Conservation (phyloP, 2,797 vertebrate genomes). For the Liasis olivaceus region DNA sequence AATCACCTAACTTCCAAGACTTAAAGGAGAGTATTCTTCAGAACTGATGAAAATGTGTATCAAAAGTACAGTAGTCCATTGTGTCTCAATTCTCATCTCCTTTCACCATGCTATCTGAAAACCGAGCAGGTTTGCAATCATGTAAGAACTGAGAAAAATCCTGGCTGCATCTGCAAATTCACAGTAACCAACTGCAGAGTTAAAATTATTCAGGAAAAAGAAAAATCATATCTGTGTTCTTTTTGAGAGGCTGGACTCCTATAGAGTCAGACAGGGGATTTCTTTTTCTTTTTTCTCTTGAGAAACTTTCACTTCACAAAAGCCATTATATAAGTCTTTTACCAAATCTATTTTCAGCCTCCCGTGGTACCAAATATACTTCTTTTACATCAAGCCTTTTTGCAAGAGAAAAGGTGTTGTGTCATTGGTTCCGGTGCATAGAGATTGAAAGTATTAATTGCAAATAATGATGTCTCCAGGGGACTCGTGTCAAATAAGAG, state of each 20-base stretch:
- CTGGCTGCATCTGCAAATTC: not conserved
- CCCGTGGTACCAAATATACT: not conserved
- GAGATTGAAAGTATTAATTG: conserved; percentile 23
- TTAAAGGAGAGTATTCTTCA: not conserved
- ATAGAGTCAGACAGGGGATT: not conserved
- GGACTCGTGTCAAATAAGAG: conserved; percentile 14
- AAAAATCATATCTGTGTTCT: not conserved
- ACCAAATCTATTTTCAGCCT: conserved; percentile 22
- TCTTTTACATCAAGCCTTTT: conserved; percentile 40
- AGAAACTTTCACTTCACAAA: not conserved
- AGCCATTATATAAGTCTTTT: conserved; percentile 18
- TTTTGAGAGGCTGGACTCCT: not conserved
- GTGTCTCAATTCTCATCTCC: not conserved
- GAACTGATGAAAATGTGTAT: not conserved
- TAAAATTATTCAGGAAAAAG: not conserved
- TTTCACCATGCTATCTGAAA: not conserved
- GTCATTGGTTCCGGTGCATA: not conserved
- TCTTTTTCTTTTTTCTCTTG: not conserved
- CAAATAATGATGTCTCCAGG: not conserved
- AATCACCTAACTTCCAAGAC: not conserved
- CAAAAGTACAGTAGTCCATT: not conserved
- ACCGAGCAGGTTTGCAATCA: not conserved
- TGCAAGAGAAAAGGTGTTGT: not conserved
- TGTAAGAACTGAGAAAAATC: not conserved
- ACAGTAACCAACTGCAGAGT: not conserved